Evolutionary conservation across 1,140 invertebrate species (phyloP).

Genomic region (Drosophila erecta): DNA sequence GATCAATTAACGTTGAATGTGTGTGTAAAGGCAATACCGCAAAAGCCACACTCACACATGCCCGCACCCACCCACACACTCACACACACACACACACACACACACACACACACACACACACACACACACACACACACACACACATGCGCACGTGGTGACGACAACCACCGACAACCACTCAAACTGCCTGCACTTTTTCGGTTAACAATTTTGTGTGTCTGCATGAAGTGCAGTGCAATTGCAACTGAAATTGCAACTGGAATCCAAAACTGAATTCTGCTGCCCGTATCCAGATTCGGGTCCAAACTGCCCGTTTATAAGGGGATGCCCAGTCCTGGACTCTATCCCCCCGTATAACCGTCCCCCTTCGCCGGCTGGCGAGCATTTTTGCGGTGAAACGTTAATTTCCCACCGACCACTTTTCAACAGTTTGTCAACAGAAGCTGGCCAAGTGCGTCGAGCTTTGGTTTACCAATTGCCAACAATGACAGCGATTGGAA

Average conservation of each 20-base stretch:
- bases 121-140: conserved; percentile 1
- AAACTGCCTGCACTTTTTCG: conserved; percentile 79
- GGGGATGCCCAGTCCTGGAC: not conserved
- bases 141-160: conserved; percentile 28
- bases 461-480: conserved; percentile 49
- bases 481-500: conserved; percentile 37
- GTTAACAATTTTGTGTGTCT: conserved; percentile 67
- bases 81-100: conserved; percentile 20
- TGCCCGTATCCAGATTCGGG: conserved; percentile 3
- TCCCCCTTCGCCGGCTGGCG: conserved; percentile 19
- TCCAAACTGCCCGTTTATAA: conserved; percentile 11
- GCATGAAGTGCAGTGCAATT: conserved; percentile 72
- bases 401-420: conserved; percentile 79
- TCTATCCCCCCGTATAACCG: not conserved
- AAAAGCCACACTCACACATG: conserved; percentile 61
- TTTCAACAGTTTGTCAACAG: conserved; percentile 77
- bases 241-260: conserved; percentile 63
- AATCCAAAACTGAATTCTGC: conserved; percentile 2
- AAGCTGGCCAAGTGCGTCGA: conserved; percentile 38
- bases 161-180: conserved; percentile 77
- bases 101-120: conserved; percentile 5
- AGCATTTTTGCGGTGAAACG: conserved; percentile 80
- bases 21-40: conserved; percentile 76
- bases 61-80: not conserved
- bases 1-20: conserved; percentile 82